Evolutionary conservation across 2,113 vertebrate species (phyloP).

Genomic region (Dasyornis broadbenti): DNA sequence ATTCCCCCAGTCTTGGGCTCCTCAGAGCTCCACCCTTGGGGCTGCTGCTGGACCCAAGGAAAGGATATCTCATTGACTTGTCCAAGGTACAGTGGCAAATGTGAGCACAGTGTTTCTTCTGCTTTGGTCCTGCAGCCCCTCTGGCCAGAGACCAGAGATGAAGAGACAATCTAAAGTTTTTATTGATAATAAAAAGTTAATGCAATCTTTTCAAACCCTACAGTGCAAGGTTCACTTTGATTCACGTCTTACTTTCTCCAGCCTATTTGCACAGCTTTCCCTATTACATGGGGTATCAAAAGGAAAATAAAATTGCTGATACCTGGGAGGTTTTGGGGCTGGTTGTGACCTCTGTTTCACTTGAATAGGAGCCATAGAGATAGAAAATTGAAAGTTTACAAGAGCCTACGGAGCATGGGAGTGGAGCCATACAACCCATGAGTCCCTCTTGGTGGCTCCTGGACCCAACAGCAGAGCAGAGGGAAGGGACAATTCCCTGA

Average conservation of each 20-base stretch:
- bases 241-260: not conserved
- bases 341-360: conserved; percentile 15
- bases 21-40: not conserved
- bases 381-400: not conserved
- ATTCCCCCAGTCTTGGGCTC: not conserved
- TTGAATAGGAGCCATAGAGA: not conserved
- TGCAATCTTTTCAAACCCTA: not conserved
- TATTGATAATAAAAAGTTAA: not conserved
- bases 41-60: not conserved
- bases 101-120: not conserved
- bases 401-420: not conserved
- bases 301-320: not conserved
- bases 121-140: not conserved
- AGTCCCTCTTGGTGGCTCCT: not conserved
- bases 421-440: not conserved
- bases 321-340: not conserved
- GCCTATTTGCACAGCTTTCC: not conserved
- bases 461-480: not conserved
- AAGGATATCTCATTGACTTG: not conserved
- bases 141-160: not conserved
- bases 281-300: not conserved
- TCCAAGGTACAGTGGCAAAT: not conserved
- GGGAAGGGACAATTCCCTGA: not conserved
- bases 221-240: not conserved
- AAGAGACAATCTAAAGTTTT: not conserved